phyloP scores from a whole-genome alignment of 2,888 invertebrate genomes.

The Microplitis deprimator region DNA sequence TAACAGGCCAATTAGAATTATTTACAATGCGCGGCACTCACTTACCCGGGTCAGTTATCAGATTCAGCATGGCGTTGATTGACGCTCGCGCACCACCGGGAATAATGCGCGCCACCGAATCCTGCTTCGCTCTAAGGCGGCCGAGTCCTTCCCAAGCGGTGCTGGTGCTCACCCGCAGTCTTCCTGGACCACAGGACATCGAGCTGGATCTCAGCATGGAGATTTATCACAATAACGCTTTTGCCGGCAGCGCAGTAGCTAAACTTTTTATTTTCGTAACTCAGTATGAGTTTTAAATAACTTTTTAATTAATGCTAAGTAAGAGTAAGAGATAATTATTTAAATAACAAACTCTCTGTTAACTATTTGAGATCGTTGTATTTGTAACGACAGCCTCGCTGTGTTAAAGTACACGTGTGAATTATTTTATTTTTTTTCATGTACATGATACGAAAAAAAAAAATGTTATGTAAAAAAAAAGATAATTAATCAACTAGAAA shows the following conservation, averaged over 20 bases:
- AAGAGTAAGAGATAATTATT: slow-evolving; percentile 19
- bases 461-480: slow-evolving; percentile 11
- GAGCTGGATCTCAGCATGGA: slow-evolving; percentile 91
- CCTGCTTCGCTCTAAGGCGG: slow-evolving; percentile 74
- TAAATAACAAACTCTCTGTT: slow-evolving; percentile 5
- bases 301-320: slow-evolving; percentile 7
- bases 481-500: slow-evolving; percentile 1
- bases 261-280: slow-evolving; percentile 90
- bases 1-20: slow-evolving; percentile 78
- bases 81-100: slow-evolving; percentile 79
- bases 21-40: slow-evolving; percentile 91
- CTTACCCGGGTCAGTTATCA: slow-evolving; percentile 79
- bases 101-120: slow-evolving; percentile 74
- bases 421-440: background rate
- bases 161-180: slow-evolving; percentile 80
- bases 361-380: slow-evolving; percentile 37
- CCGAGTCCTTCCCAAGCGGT: slow-evolving; percentile 79
- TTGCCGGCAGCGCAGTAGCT: slow-evolving; percentile 87
- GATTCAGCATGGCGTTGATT: slow-evolving; percentile 82
- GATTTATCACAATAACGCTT: slow-evolving; percentile 80
- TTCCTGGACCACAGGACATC: slow-evolving; percentile 92
- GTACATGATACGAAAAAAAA: slow-evolving; percentile 16
- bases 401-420: slow-evolving; percentile 18
- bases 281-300: slow-evolving; percentile 81
- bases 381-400: slow-evolving; percentile 29